Evolutionary conservation across 2,888 invertebrate genomes (phyloP).

Genomic region (Litoditis marina): DNA sequence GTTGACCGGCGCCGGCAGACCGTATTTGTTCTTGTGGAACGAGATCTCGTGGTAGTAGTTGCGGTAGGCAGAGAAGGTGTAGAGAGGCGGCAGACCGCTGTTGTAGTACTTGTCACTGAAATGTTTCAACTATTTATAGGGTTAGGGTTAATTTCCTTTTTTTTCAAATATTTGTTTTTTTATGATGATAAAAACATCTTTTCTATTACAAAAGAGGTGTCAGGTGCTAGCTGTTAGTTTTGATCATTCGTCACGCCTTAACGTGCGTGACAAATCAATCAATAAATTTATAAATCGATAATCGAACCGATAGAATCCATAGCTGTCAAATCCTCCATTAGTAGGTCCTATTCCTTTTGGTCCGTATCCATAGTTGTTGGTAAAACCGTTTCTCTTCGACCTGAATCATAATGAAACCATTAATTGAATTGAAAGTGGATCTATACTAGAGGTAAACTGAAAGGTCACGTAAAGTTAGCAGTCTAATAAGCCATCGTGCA

Average conservation of each 20-base stretch:
- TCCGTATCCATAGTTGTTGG: conserved; percentile 54
- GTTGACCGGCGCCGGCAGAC: conserved; percentile 42
- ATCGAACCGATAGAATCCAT: conserved; percentile 42
- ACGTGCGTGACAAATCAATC: too few relatives aligned
- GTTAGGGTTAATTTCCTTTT: neutral
- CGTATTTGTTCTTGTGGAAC: conserved; percentile 53
- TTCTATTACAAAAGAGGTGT: too few relatives aligned
- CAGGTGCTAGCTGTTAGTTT: too few relatives aligned
- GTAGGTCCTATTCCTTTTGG: conserved; percentile 47
- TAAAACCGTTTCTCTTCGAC: conserved; percentile 53
- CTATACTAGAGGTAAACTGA: too few relatives aligned
- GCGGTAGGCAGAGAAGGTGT: conserved; percentile 47
- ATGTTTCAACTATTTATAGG: neutral
- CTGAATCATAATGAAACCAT: too few relatives aligned
- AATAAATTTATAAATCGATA: too few relatives aligned
- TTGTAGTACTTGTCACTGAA: conserved; percentile 53
- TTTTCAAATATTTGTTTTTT: too few relatives aligned
- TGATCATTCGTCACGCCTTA: too few relatives aligned
- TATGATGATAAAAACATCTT: too few relatives aligned
- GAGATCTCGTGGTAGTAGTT: conserved; percentile 55
- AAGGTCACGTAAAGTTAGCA: too few relatives aligned
- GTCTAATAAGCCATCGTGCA: too few relatives aligned
- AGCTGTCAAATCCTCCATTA: conserved; percentile 51
- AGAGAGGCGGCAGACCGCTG: conserved; percentile 48
- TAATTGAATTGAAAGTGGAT: too few relatives aligned